These are phyloP conservation scores for Frieseomelitta varia DNA, from an alignment of 1,140 invertebrate genomes.

Conservation along the genomic window DNA sequence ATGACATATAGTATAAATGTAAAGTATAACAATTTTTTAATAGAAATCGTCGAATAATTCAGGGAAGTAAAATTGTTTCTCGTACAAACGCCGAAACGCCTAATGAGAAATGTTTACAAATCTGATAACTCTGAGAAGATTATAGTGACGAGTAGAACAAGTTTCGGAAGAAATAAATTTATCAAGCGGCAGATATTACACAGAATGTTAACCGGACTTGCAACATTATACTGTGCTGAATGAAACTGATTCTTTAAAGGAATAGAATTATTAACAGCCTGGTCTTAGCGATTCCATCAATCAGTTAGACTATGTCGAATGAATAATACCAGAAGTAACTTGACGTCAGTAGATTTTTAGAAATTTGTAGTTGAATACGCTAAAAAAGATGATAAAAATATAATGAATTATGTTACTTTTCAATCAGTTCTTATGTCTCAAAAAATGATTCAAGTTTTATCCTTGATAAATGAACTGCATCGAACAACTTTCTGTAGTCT, in stretches of 20 bases:
- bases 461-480: no score
- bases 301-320: neutral
- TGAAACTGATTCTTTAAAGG: neutral
- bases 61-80: neutral
- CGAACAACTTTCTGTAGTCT: no score
- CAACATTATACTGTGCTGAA: neutral
- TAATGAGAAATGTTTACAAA: neutral
- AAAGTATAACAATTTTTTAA: neutral
- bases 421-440: no score
- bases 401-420: neutral
- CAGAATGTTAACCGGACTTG: neutral
- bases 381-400: neutral
- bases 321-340: neutral
- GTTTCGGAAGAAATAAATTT: neutral
- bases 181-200: neutral
- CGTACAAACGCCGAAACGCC: no score
- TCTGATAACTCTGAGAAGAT: no score
- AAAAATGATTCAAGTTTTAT: no score
- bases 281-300: neutral
- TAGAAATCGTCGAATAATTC: neutral
- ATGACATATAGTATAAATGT: no score
- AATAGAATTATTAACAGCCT: neutral
- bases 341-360: neutral
- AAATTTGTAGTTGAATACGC: fast-evolving
- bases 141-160: neutral